Percentiles rank a stretch among this genome's conserved stretches.
phyloP scores from a whole-genome alignment of 2,888 invertebrate species.

The Drosophila cognata region DNA sequence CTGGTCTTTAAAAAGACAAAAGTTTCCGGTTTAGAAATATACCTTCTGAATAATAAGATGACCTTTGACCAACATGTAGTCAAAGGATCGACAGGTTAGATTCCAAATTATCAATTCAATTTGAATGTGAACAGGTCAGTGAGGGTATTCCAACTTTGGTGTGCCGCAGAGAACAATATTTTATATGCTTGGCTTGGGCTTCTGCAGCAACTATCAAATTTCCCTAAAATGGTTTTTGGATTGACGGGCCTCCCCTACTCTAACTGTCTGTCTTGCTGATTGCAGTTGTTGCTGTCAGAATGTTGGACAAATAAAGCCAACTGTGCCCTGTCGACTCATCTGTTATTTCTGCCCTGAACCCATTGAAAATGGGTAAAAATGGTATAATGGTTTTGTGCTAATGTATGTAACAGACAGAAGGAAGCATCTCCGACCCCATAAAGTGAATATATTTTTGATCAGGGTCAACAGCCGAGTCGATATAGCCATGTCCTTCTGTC shows the following conservation, averaged over 20 bases:
- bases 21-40: not conserved
- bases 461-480: too few species aligned
- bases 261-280: not conserved
- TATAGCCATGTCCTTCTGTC: too few species aligned
- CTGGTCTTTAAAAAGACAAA: not conserved
- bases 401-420: too few species aligned
- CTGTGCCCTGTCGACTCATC: slow-evolving; percentile 15
- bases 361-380: too few species aligned
- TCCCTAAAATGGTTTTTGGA: slow-evolving; percentile 45
- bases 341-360: not conserved
- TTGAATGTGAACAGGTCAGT: not conserved
- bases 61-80: not conserved
- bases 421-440: too few species aligned
- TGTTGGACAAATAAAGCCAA: slow-evolving; percentile 55
- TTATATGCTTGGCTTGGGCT: not conserved
- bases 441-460: too few species aligned
- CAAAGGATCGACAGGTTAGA: not conserved
- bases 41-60: not conserved
- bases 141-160: not conserved
- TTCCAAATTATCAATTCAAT: not conserved
- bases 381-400: too few species aligned
- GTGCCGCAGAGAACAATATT: not conserved
- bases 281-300: slow-evolving; percentile 15
- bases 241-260: slow-evolving; percentile 34
- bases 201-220: slow-evolving; percentile 42